Conservation (phyloP, 2,797 vertebrate species). For the Xenentodon cancila region DNA sequence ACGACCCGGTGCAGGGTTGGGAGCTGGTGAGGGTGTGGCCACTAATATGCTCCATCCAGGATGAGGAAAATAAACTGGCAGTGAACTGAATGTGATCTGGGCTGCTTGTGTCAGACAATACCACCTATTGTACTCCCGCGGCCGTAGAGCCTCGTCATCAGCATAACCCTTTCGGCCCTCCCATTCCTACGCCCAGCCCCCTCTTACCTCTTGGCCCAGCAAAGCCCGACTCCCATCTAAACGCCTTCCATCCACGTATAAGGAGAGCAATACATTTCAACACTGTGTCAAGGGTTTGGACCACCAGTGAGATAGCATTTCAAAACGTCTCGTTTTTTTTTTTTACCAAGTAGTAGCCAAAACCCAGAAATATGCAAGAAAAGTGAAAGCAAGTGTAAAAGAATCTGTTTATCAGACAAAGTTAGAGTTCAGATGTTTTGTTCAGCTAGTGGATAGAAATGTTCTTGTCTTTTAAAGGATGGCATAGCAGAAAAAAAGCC, state of each 20-base stretch:
- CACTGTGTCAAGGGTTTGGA: too few relatives aligned
- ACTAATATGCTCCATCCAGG: constrained; percentile 39
- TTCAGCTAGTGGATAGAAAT: too few relatives aligned
- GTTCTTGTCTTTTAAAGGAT: too few relatives aligned
- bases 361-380: too few relatives aligned
- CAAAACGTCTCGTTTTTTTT: too few relatives aligned
- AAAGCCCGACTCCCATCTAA: constrained; percentile 42
- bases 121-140: constrained; percentile 65
- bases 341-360: too few relatives aligned
- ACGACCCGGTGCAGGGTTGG: background rate
- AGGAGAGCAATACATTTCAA: too few relatives aligned
- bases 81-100: constrained; percentile 77
- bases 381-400: too few relatives aligned
- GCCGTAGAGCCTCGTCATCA: constrained; percentile 69
- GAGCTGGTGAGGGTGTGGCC: constrained; percentile 55
- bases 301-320: too few relatives aligned
- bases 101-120: constrained; percentile 72
- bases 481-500: too few relatives aligned
- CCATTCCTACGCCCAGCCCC: constrained; percentile 26
- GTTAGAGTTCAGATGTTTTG: too few relatives aligned
- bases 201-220: background rate
- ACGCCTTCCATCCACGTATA: background rate
- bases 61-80: constrained; percentile 73
- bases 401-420: too few relatives aligned
- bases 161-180: constrained; percentile 70